Evolutionary conservation across 64 coral and sea anemone genomes (phyloP), one percentile per base, ranked within the genome.

Genomic region (Actinia tenebrosa): DNA sequence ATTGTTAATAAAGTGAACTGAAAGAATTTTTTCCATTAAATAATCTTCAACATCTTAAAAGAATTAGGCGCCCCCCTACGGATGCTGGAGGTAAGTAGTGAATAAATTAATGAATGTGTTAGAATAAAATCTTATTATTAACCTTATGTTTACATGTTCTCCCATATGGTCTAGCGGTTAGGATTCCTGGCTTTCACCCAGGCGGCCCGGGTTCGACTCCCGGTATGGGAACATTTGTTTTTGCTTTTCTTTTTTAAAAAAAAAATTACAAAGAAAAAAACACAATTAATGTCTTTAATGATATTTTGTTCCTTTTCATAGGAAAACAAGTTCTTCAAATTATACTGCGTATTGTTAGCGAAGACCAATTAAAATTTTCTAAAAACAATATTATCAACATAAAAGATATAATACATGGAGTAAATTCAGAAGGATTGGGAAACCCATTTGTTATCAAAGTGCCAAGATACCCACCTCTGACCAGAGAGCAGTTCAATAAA

Each of bases 171-270:
- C 94, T 96, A 96, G 94, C 91, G 94, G 94, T 96, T 93, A 96
- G 94, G 94, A 96, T 96, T 96, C 91, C 94, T 96, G 94, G 94
- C 50, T 96, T 96, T 96, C 94, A 96, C 94, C 94, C 94, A 96
- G 94, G 91, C 91, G 94, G 94, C 94, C 94, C 94, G 94, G 94
- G 94, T 96, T 96, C 94, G 91, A 96, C 91, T 96, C 94, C 94
- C 94, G 94, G 94, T 89, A 90, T 96, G 94, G 94, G 94, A 96
- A 96, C 87, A 27, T 25, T 1, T 18, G 45, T 84, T 89, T 92
- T 92, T 30, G 10, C 42, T 14, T 75, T 75, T 75, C 13, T 42
- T 13, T 27, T n/a, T n/a, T n/a, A n/a, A n/a, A n/a, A n/a, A n/a
- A 15, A 50, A 50, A 7, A 42, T 42, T 75, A 10, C 7, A n/a